These are phyloP conservation scores for Anser brachyrhynchus DNA, from an alignment of 2,113 vertebrate genomes.

Conservation along the genomic window DNA sequence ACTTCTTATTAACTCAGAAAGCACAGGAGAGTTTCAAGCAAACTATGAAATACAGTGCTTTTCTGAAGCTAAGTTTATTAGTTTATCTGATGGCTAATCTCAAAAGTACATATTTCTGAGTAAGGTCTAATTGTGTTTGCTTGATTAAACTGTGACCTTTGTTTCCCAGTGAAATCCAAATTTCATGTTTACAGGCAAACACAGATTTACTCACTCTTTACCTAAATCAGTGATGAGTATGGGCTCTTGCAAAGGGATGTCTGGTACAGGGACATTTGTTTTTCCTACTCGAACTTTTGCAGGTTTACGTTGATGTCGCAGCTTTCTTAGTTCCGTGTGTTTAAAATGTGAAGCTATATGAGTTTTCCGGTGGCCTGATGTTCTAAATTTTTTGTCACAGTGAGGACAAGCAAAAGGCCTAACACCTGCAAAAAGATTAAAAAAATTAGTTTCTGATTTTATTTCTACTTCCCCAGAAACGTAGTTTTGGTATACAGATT, in stretches of 20 bases:
- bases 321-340: constrained; percentile 89
- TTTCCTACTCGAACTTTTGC: constrained; percentile 88
- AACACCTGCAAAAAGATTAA: constrained; percentile 79
- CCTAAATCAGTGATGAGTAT: constrained; percentile 98
- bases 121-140: not conserved
- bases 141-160: not conserved
- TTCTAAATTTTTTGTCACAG: constrained; percentile 98
- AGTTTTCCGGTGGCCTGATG: constrained; percentile 96
- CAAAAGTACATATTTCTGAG: not conserved
- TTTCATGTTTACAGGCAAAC: not conserved
- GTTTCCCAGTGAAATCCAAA: not conserved
- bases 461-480: not conserved
- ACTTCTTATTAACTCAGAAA: not conserved
- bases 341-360: constrained; percentile 97
- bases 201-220: constrained; percentile 49
- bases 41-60: not conserved
- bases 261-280: constrained; percentile 84
- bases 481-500: not conserved
- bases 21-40: not conserved
- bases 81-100: not conserved
- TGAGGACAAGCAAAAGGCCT: constrained; percentile 97
- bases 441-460: not conserved
- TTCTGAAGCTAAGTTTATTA: not conserved
- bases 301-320: constrained; percentile 90
- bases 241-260: constrained; percentile 96